phyloP scores from a whole-genome alignment of 2,113 vertebrate species.

The Symphodus melops region DNA sequence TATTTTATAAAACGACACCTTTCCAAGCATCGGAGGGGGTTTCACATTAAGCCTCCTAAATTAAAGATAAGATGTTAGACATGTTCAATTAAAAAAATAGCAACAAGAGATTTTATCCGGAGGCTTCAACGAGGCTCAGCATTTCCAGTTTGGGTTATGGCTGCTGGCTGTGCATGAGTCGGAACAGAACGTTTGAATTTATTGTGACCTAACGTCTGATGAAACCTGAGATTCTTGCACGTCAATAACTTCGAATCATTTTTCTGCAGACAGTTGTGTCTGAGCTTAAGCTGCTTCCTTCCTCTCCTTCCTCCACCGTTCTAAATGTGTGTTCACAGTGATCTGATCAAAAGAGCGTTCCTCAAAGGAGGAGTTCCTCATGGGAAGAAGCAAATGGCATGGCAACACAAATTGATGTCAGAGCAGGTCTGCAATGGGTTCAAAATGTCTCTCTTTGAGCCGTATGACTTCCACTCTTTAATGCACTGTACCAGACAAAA shows the following conservation, averaged over 20 bases:
- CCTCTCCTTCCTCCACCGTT: no score
- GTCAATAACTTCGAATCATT: no score
- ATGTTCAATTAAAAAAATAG: conserved; percentile 12
- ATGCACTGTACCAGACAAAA: conserved; percentile 10
- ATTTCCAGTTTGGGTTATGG: conserved; percentile 2
- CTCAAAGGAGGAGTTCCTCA: background rate
- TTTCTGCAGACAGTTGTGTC: no score
- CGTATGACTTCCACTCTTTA: background rate
- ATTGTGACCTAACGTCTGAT: conserved; percentile 50
- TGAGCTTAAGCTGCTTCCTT: no score
- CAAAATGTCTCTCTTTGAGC: conserved; percentile 1
- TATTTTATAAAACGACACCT: background rate
- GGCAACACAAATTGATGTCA: conserved; percentile 3
- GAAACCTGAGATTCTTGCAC: conserved; percentile 28
- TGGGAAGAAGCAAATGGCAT: background rate
- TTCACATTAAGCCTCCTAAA: background rate
- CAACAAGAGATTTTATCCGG: background rate
- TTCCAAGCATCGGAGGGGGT: background rate
- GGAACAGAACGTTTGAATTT: conserved; percentile 35
- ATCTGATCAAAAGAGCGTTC: background rate
- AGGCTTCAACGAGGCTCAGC: conserved; percentile 2
- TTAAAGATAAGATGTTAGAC: background rate
- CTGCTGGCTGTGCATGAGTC: conserved; percentile 15
- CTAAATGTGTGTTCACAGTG: no score
- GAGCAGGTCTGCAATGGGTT: background rate